These are phyloP conservation scores for Pollachius pollachius DNA, from an alignment of 2,113 vertebrate species.

Conservation along the genomic window DNA sequence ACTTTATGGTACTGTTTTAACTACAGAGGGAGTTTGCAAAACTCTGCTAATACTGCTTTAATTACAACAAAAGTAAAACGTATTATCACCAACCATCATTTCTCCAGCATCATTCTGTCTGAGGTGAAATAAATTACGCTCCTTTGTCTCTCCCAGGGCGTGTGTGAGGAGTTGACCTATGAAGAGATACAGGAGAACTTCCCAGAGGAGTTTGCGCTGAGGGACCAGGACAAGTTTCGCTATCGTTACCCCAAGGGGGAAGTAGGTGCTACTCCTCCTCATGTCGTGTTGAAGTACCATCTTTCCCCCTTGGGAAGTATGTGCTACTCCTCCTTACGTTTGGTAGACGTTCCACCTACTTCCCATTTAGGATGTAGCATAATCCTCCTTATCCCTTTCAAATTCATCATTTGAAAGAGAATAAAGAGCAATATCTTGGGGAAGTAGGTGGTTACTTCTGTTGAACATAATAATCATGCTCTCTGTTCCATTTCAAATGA, in stretches of 20 bases:
- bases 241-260: slow-evolving; percentile 92
- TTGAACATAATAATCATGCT: not conserved
- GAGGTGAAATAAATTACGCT: not conserved
- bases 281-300: too few relatives aligned
- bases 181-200: slow-evolving; percentile 86
- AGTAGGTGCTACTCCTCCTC: slow-evolving; percentile 56
- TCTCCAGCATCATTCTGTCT: too few relatives aligned
- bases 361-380: too few relatives aligned
- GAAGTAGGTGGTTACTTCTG: not conserved
- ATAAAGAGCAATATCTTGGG: too few relatives aligned
- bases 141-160: slow-evolving; percentile 70
- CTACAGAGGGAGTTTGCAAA: too few relatives aligned
- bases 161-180: slow-evolving; percentile 90
- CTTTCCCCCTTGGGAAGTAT: slow-evolving; percentile 73
- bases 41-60: too few relatives aligned
- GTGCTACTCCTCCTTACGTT: not conserved
- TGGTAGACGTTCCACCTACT: too few relatives aligned
- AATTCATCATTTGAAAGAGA: too few relatives aligned
- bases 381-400: too few relatives aligned
- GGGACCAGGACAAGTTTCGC: slow-evolving; percentile 93
- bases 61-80: too few relatives aligned
- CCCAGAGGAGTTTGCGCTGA: slow-evolving; percentile 84
- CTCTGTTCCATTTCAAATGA: not conserved
- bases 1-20: too few relatives aligned
- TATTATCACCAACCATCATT: too few relatives aligned